A percentile compares a stretch with the other conserved stretches of the same genome.
phyloP scores from a whole-genome alignment of 2,113 vertebrate species.

The Origma solitaria region DNA sequence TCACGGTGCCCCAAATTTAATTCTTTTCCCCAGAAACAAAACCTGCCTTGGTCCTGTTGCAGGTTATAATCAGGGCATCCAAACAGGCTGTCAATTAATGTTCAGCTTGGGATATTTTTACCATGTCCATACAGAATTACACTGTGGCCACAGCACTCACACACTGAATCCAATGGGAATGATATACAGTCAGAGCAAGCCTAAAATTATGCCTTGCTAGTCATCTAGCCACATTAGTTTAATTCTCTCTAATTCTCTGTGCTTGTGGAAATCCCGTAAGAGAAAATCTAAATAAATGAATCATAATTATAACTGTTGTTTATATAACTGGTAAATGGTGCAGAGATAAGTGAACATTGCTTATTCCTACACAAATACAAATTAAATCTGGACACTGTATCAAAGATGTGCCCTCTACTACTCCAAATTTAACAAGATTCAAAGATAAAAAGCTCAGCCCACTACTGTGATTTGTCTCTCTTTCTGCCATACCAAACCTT shows the following conservation, averaged over 20 bases:
- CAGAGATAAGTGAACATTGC: not conserved
- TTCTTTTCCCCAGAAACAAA: not conserved
- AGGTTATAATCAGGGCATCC: not conserved
- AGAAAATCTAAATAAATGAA: conserved; percentile 37
- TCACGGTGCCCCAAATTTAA: not conserved
- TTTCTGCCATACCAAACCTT: not conserved
- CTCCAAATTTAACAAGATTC: not conserved
- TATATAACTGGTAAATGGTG: conserved; percentile 15
- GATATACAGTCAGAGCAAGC: not conserved
- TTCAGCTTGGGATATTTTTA: not conserved
- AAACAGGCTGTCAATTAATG: not conserved
- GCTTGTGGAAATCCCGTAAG: not conserved
- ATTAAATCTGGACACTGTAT: not conserved
- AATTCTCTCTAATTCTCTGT: not conserved
- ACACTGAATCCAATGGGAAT: not conserved
- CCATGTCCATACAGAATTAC: not conserved
- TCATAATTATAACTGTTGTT: conserved; percentile 10
- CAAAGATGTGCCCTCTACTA: not conserved
- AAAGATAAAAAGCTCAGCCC: not conserved
- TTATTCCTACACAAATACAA: not conserved
- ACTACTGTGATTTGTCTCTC: not conserved
- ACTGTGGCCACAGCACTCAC: not conserved
- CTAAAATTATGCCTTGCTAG: not conserved
- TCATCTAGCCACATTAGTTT: not conserved
- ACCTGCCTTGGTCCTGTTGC: not conserved